Evolutionary conservation across 1,140 invertebrate genomes (phyloP).

Genomic region (Episyrphus balteatus): DNA sequence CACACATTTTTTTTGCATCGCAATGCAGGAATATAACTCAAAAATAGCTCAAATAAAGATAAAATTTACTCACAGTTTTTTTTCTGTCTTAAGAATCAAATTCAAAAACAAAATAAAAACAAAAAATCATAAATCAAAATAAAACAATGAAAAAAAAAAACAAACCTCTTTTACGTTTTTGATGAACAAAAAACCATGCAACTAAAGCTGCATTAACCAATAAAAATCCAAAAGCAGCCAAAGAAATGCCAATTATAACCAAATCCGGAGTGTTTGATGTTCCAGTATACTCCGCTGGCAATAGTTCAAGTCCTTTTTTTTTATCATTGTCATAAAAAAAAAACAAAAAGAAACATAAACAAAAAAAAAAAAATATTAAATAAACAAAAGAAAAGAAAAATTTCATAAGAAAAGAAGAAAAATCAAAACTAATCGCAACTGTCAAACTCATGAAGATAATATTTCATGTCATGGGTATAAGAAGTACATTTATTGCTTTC

Average conservation of each 20-base stretch:
- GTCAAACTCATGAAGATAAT: not conserved
- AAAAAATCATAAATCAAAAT: not conserved
- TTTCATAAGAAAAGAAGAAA: not conserved
- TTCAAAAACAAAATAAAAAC: too few species aligned
- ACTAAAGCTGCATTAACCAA: conserved; percentile 72
- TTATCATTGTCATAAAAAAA: conserved; percentile 38
- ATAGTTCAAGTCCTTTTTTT: conserved; percentile 44
- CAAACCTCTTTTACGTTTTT: conserved; percentile 55
- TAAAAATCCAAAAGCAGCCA: conserved; percentile 65
- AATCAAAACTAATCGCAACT: not conserved
- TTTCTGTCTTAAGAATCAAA: too few species aligned
- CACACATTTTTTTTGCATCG: too few species aligned
- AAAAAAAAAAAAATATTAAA: conserved; percentile 13
- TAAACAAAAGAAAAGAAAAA: conserved; percentile 8
- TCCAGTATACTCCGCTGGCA: conserved; percentile 54
- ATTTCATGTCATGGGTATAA: not conserved
- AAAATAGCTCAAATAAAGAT: too few species aligned
- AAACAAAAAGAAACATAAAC: conserved; percentile 33
- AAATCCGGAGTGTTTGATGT: conserved; percentile 59
- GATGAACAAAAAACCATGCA: conserved; percentile 70
- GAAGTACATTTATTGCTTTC: not conserved
- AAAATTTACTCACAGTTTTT: too few species aligned
- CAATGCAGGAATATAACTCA: too few species aligned
- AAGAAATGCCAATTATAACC: conserved; percentile 69
- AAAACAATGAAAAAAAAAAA: conserved; percentile 19